Evolutionary conservation across 2,888 invertebrate species (phyloP), one percentile per base, ranked within the genome.

Genomic region (Epiblema foenella): DNA sequence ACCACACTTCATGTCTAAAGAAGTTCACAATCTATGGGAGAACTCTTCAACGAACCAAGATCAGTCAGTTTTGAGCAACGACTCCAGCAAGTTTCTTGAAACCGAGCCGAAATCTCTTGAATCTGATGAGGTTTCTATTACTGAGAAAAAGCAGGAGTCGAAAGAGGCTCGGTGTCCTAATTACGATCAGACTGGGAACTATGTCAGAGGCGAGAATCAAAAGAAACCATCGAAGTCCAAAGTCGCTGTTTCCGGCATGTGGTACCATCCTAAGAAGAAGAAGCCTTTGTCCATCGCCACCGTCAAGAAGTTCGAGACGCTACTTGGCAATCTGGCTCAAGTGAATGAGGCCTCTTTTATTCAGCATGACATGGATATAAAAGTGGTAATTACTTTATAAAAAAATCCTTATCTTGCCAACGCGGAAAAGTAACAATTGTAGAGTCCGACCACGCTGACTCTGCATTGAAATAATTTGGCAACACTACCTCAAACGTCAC

Each of bases 191-290:
- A 88, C 86, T 18, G 93, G 93, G 4, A 91, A 85, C 79, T 89
- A 85, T 69, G 84, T 93, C 7, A 84, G 85, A 78, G 89, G 90
- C 76, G 91, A 90, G 17, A 89, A 79, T 76, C 87, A 88, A 59
- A 92, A 89, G 75, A 93, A 89, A 77, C 77, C 82, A 29, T 77
- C 77, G 74, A 92, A 89, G 75, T 79, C 87, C 9, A 93, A 91
- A 77, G 85, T 88, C 5, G 83, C 89, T 17, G 83, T 83, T 7
- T 88, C 92, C 4, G 91, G 92, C 12, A 88, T 91, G 86, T 93
- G 93, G 92, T 91, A 92, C 73, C 89, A 93, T 72, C 91, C 91
- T 12, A 93, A 93, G 78, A 93, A 93, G 76, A 93, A 93, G 81
- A 93, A 92, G 74, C 91, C 92, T 8, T 77, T 93, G 42, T 81